These are phyloP conservation scores for Gasterosteus nipponicus DNA, from an alignment of 2,113 vertebrate genomes.

Conservation along the genomic window DNA sequence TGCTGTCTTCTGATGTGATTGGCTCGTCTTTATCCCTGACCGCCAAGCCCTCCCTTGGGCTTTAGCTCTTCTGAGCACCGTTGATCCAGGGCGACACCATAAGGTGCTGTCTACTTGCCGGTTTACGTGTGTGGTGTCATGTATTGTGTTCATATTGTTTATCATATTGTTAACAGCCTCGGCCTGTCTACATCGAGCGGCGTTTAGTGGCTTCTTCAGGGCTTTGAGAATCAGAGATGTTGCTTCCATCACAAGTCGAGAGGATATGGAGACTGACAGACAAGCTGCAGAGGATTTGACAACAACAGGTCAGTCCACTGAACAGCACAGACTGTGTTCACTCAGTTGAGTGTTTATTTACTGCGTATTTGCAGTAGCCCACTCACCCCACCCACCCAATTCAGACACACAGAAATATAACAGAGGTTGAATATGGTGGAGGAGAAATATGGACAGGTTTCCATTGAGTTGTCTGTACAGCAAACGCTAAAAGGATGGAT, in stretches of 20 bases:
- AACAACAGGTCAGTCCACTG: constrained; percentile 65
- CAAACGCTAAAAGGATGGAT: background rate
- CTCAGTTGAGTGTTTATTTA: constrained; percentile 1
- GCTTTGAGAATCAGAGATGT: constrained; percentile 44
- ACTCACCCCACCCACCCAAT: background rate
- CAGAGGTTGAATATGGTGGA: background rate
- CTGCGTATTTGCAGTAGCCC: background rate
- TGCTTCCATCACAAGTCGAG: constrained; percentile 32
- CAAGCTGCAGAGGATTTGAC: constrained; percentile 63
- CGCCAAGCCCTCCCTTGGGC: constrained; percentile 60
- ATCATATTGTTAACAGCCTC: background rate
- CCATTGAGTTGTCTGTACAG: background rate
- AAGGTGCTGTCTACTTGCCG: constrained; percentile 70
- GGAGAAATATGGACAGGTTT: background rate
- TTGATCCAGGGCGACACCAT: constrained; percentile 63
- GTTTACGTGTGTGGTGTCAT: constrained; percentile 21
- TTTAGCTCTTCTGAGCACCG: constrained; percentile 68
- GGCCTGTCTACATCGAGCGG: background rate
- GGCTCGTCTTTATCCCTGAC: constrained; percentile 40
- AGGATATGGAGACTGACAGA: constrained; percentile 49
- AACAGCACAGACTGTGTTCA: background rate
- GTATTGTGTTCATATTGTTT: constrained; percentile 21
- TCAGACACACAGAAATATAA: constrained; percentile 3
- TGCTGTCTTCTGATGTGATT: constrained; percentile 52
- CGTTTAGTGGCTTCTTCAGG: constrained; percentile 5